Conservation (phyloP, 2,888 invertebrate species). For the Aleiodes testaceus region DNA sequence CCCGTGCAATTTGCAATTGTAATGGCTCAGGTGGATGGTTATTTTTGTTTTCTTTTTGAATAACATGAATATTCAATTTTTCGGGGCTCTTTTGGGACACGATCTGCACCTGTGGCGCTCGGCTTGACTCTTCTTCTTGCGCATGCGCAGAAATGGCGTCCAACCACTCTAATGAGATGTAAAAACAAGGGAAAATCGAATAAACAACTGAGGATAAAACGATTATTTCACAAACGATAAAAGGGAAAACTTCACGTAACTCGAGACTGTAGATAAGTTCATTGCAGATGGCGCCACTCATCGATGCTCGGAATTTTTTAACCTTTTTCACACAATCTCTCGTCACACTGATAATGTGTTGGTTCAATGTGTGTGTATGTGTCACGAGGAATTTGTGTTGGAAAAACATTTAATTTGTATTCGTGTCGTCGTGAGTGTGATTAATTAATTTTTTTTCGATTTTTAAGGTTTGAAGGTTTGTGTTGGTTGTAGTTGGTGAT, state of each 20-base stretch:
- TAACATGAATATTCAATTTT: constrained; percentile 10
- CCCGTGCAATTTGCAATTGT: constrained; percentile 3
- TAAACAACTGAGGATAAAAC: background rate
- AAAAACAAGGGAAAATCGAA: background rate
- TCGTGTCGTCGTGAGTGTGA: background rate
- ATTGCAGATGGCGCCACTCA: background rate
- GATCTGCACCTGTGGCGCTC: constrained; percentile 11
- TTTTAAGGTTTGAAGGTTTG: background rate
- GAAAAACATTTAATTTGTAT: background rate
- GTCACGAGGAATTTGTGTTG: background rate
- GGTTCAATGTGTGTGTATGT: background rate
- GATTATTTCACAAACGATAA: too few species aligned
- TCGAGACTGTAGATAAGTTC: too few species aligned
- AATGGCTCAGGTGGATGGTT: background rate
- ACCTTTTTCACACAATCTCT: background rate
- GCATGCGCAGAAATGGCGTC: too few species aligned
- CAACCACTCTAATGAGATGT: too few species aligned
- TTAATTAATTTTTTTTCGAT: background rate
- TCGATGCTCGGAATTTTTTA: background rate
- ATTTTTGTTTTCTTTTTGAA: background rate
- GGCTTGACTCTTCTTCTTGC: too few species aligned
- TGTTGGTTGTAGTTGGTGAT: background rate
- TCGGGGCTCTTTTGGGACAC: background rate
- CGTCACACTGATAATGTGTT: background rate
- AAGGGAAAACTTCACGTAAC: background rate